Evolutionary conservation across 1,140 invertebrate genomes (phyloP), one percentile per base, ranked within the genome.

Genomic region (Drosophila repleta): DNA sequence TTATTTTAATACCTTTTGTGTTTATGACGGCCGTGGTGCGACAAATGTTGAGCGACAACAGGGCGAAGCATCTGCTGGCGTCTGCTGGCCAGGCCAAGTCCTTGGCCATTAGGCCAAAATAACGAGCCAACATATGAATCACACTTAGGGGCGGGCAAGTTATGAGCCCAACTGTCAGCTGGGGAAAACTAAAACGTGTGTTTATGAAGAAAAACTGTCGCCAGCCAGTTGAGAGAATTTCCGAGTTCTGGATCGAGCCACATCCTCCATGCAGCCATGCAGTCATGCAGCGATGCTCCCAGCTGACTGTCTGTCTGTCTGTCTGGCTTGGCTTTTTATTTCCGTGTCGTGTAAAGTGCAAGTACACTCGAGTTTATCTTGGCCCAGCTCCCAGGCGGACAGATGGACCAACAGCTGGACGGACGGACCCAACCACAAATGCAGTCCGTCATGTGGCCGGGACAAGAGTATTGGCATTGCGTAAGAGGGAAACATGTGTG

Each of bases 151-250:
- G 39, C 68, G 21, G 61, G 24, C 63, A 66, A 76, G 73, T 79
- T 84, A 69, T 81, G 58, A 21, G 64, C 13, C 29, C 41, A 39
- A 62, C 41, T 69, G 58, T 55, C 58, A 55, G 49, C 39, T 35
- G 60, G 53, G 51, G 21, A 35, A 49, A 65, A 51, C 58, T 76
- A 71, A 71, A 66, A 51, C 58, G 57, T 70, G 67, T 70, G 76
- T 60, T 73, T 79, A 80, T 79, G 76, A 67, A 46, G 76, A 84
- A 79, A 76, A 65, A 74, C 43, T 48, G 45, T 39, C 60, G 63
- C 32, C 53, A 35, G 32, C 10, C 63, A 11, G 49, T 45, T 15
- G 17, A 18, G 17, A 18, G 39, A 17, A 45, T 29, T 8, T 20
- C 26, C 17, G 17, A 41, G 21, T 32, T 60, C 11, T 10, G n/a